Evolutionary conservation across 2,113 vertebrate species (phyloP), one percentile per base, ranked within the genome.

Genomic region (Oreotrochilus melanogaster): DNA sequence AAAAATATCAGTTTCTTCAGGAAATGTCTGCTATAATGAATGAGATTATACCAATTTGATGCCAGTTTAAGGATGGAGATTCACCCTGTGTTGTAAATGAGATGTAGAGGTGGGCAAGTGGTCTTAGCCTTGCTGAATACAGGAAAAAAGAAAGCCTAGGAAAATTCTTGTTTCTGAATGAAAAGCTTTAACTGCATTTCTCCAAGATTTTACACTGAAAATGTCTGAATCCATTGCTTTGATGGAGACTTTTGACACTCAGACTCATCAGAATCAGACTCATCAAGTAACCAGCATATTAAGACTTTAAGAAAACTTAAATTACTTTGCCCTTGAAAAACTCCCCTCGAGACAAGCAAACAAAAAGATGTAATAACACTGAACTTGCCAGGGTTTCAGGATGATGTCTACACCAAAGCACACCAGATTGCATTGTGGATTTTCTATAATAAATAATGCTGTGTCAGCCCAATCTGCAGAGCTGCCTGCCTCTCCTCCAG

Each of bases 201-300:
- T 88, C n/a, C 51, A 75, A 61, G 28, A 79, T 56, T 84, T 84
- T 75, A 57, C 25, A 61, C 11, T 75, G 37, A 61, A 90, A 70
- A 61, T 61, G 16, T 60, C 25, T 84, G 10, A 75, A 75, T 66
- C 22, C 4, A 14, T 84, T 71, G 18, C 14, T 93, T 75, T 87
- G 39, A 48, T 31, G 39, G 33, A 50, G 39, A 87, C 74, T 35
- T 54, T 61, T 75, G 19, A 33, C 37, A 83, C 15, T n/a, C n/a
- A n/a, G n/a, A n/a, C n/a, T n/a, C n/a, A n/a, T n/a, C n/a, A 5
- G 70, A 87, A 79, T 65, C 45, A 54, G 31, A 74, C 24, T 56
- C 74, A 35, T 1, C 3, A 0, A 70, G 39, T 65, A 65, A 87
- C 15, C 28, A 74, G 18, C 0, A 0, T 43, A 48, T 33, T 69